Base-by-base conservation (phyloP, 2,888 invertebrate species). In the Laspeyria flexula region DNA sequence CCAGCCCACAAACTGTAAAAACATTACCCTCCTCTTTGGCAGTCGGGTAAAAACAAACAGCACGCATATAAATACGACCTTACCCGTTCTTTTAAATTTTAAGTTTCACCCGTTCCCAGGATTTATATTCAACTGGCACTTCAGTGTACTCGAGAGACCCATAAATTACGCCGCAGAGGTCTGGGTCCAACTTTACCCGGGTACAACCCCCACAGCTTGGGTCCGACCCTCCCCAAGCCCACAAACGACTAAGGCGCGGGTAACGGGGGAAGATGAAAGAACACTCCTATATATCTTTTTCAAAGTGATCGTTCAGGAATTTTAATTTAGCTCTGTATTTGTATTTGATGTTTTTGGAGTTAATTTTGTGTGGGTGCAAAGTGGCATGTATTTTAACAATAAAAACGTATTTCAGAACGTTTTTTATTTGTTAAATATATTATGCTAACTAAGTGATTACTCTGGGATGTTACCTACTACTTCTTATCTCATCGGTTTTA, bases 111-210 rank as follows among this genome's bases (percentile, higher is more conserved):
- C 69, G 62, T 73, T 80, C 66, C 77, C 81, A 83, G 85, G 89
- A 91, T 91, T 91, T 90, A 90, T 90, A 90, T 90, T 90, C 90
- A 78, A 81, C 80, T 85, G 83, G 81, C 83, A 89, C 92, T 90
- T 87, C 87, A 87, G 79, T 79, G 83, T 83, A 73, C 92, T 86
- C 90, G 86, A 90, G 92, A 89, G 91, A 76, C 78, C 85, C 88
- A 90, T 92, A 92, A 90, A 90, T 92, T 88, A 91, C 88, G 68
- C 81, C 80, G 78, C 77, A 75, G 78, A 85, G 87, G 86, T 86
- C 83, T 79, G 79, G 63, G 65, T 81, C 75, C 73, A 75, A 76
- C 79, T 80, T 80, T 69, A 54, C 56, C 68, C 70, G 60, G 65
- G 50, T 39, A 55, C 39, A 56, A 72, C 23, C 34, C 72, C 70